Base-by-base conservation (phyloP, 1,140 invertebrate genomes). In the Drosophila leontia region DNA sequence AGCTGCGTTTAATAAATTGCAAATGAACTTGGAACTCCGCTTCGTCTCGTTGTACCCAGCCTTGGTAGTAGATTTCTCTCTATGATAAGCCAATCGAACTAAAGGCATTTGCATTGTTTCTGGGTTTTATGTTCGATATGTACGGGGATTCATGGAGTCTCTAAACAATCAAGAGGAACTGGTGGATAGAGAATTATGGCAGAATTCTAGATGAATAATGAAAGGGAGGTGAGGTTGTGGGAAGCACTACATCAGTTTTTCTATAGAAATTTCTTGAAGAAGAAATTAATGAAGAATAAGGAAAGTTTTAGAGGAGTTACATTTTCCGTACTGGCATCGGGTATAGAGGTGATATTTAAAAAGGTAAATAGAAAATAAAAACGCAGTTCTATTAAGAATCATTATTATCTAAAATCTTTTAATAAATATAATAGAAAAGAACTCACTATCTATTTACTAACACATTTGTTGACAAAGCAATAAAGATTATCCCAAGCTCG, bases 1-100 rank as follows among this genome's bases (percentile, higher is more conserved):
- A 47, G 80, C 80, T 75, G 60, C 65, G 77, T 83, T 88, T 83
- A 83, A 87, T 84, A 87, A 87, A 87, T 88, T 80, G 76, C 84
- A 78, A 83, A 88, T 84, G 69, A 80, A 88, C 77, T 67, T 77
- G 80, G 75, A 86, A 58, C 35, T 35, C 26, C 15, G 32, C 50
- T 42, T 34, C 59, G 17, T 74, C 48, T 56, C 4, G 8, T 13
- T 12, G 3, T 19, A 39, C 26, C 41, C 8, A 17, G 19, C 34
- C 34, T 51, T 57, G 13, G 50, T 26, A 60, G 23, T 76, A 75
- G 61, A 42, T 76, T 65, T 51, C 35, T 58, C 45, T 58, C 45
- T 39, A 44, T 71, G 61, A 76, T 65, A 76, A 67, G 53, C 74
- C 53, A 76, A 55, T 76, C 37, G 61, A 45, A 67, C 39, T 41